Conservation (phyloP, 2,888 invertebrate genomes). For the Acanthosepion esculentum region DNA sequence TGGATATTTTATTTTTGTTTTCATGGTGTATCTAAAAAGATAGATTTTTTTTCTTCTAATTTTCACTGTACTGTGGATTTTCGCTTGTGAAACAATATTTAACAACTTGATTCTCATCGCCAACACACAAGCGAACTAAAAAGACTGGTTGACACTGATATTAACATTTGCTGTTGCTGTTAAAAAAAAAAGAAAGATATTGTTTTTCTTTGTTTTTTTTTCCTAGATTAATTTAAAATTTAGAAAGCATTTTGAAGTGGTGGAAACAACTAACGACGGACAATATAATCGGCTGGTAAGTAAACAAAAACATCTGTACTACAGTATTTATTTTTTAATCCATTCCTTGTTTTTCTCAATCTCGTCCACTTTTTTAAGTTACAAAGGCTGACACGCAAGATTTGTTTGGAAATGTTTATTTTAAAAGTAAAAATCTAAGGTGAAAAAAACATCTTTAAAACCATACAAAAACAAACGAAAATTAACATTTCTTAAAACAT, state of each 20-base stretch:
- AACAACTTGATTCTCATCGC: neutral
- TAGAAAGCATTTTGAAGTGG: neutral
- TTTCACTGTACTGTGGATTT: neutral
- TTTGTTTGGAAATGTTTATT: no score
- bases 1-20: neutral
- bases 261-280: neutral
- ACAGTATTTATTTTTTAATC: neutral
- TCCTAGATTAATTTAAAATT: no score
- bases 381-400: no score
- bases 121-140: neutral
- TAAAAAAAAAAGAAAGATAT: neutral
- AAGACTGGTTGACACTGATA: neutral
- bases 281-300: neutral
- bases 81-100: neutral
- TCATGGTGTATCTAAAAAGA: neutral
- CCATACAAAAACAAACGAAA: no score
- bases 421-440: no score
- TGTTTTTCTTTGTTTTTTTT: neutral
- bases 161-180: neutral
- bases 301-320: neutral
- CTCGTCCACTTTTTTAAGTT: no score
- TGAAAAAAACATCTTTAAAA: no score
- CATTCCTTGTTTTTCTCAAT: neutral
- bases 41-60: neutral
- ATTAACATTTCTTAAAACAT: no score